A percentile compares a stretch with the other conserved stretches of the same genome.
These are phyloP conservation scores for Drosophila rhopaloa DNA, from an alignment of 1,140 invertebrate species.

Conservation along the genomic window DNA sequence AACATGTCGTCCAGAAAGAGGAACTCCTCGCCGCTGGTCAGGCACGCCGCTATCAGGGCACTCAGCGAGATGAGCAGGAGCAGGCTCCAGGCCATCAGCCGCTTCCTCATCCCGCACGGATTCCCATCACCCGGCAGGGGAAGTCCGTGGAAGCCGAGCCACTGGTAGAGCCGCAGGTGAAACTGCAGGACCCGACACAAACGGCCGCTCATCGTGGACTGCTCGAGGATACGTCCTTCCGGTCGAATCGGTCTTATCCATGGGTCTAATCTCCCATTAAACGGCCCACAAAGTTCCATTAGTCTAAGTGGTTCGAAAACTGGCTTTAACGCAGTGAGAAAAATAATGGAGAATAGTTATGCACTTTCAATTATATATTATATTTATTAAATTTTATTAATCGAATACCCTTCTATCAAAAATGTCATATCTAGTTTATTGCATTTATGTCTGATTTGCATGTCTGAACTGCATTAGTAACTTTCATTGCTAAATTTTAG, in stretches of 20 bases:
- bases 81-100: conserved; percentile 35
- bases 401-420: no score
- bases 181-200: conserved; percentile 52
- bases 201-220: conserved; percentile 50
- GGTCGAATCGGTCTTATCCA: neutral
- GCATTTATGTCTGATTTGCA: no score
- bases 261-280: neutral
- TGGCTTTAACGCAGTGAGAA: neutral
- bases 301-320: conserved; percentile 18
- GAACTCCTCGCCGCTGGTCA: conserved; percentile 48
- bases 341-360: no score
- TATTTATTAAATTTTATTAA: no score
- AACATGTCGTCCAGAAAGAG: conserved; percentile 59
- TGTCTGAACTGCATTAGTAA: no score
- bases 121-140: conserved; percentile 29
- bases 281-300: conserved; percentile 2
- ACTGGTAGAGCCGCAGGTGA: conserved; percentile 66
- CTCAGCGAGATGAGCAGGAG: conserved; percentile 32
- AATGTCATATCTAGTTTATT: no score
- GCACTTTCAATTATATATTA: no score
- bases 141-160: conserved; percentile 60
- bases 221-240: no score
- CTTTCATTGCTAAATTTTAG: neutral
- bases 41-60: conserved; percentile 14
- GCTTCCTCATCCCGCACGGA: neutral